Base-by-base conservation (phyloP, 2,797 vertebrate species). In the Aldrovandia affinis region DNA sequence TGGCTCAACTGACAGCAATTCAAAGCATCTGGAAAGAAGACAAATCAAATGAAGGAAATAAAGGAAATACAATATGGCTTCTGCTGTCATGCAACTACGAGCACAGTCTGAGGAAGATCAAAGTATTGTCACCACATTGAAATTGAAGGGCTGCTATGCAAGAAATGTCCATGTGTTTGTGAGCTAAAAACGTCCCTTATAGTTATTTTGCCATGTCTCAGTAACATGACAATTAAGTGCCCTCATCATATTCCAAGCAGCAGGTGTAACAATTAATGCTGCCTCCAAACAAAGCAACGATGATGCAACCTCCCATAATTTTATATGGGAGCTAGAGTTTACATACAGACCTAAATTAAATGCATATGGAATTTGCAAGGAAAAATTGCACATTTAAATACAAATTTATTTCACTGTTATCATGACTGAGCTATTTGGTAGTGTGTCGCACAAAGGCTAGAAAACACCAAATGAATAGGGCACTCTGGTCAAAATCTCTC, bases 51-150 rank as follows among this genome's bases (percentile, higher is more conserved):
- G 83, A 86, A n/a, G 82, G 59, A 85, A 85, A 87, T 83, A 86
- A 81, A 80, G 80, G 52, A 84, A 85, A 86, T 84, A 68, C 82
- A 85, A 85, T 86, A 83, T 85, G 85, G 86, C 59, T 83, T 83
- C 63, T 81, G 85, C 81, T 75, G 39, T 86, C 89, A 90, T 90
- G 90, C 89, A 82, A 84, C 81, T 86, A 84, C 77, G 85, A 85
- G 79, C 84, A 84, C 79, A 81, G 59, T 28, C 73, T 82, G 70
- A 84, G 83, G 63, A 86, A 83, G 81, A 86, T 83, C 78, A 73
- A 81, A 52, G 39, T 6, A 70, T 44, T 39, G n/a, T 86, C 42
- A 84, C 79, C 61, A 75, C 81, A 78, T 42, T 39, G 52, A 52
- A 85, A 81, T 83, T 73, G 52, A 87, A 85, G 83, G 73, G 86